A percentile compares a stretch with the other conserved stretches of the same genome.
These are phyloP conservation scores for Microctonus aethiopoides DNA, from an alignment of 2,888 invertebrate genomes.

Conservation along the genomic window DNA sequence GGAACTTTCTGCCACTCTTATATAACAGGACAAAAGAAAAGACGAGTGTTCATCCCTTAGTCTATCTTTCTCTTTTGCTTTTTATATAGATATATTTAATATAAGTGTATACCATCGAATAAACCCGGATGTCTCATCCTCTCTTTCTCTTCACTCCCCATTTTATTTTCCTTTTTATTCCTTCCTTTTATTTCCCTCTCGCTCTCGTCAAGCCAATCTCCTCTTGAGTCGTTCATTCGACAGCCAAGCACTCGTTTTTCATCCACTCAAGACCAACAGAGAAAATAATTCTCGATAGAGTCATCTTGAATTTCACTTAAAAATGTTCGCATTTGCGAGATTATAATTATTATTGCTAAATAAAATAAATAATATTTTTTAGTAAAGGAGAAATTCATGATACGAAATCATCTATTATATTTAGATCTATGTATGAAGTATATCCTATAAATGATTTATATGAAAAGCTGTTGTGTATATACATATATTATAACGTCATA, in stretches of 20 bases:
- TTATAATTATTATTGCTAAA: not conserved
- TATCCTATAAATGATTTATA: not conserved
- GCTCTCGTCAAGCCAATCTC: conserved; percentile 22
- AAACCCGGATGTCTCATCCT: conserved; percentile 41
- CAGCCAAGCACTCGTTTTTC: conserved; percentile 25
- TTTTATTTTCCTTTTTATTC: conserved; percentile 19
- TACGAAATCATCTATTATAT: not conserved
- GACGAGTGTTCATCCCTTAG: conserved; percentile 8
- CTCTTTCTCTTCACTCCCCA: conserved; percentile 17
- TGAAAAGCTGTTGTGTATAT: not conserved
- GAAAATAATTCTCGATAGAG: conserved; percentile 19
- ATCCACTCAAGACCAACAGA: conserved; percentile 34
- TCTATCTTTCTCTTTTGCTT: not conserved
- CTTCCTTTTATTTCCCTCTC: conserved; percentile 21
- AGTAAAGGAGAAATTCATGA: not conserved
- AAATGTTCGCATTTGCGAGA: conserved; percentile 16
- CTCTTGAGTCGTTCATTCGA: conserved; percentile 30
- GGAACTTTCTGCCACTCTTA: conserved; percentile 20
- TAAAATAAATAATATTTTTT: not conserved
- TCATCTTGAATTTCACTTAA: conserved; percentile 29
- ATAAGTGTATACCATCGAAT: not conserved
- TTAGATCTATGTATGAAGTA: not conserved
- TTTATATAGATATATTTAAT: not conserved
- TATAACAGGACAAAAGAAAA: conserved; percentile 29
- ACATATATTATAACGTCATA: not conserved